Evolutionary conservation across 2,797 vertebrate species (phyloP), one percentile per base, ranked within the genome.

Genomic region (Catamblyrhynchus diadema): DNA sequence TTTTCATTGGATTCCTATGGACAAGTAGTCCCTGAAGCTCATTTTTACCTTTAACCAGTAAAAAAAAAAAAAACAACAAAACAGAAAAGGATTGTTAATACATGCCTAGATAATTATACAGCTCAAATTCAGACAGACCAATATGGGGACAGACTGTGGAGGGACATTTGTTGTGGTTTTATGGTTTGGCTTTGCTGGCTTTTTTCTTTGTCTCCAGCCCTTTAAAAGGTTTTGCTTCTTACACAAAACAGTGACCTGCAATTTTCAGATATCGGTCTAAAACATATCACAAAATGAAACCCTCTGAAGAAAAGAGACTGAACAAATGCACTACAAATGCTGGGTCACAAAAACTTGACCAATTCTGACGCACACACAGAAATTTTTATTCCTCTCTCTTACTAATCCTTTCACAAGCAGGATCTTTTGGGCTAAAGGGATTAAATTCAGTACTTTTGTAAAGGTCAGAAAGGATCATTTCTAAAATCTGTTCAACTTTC

Each of bases 391-490:
- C 15, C 12, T 24, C 25, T 54, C 65, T 64, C 48, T 84, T 45
- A 47, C 65, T 85, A 88, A 88, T 90, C 71, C 78, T 87, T 95
- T 73, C 67, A 71, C 60, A 73, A 82, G 71, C 73, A 91, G 65
- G 67, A 74, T 78, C 44, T 92, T 88, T 87, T 24, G 23, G 78
- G 78, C 88, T 87, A 89, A 92, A 92, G 44, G 45, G 60, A 95
- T 89, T 95, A 88, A 87, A 92, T 91, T 78, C 93, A 73, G 28
- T 78, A 74, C 64, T 82, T 95, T 48, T 81, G 30, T 87, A 92
- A 91, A 95, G 86, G 90, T 95, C 81, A 95, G 45, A 91, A 90
- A 80, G 39, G 54, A 87, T 19, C 25, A 25, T 78, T 93, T 92
- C 30, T 74, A 71, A 90, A 87, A 70, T 47, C 81, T 72, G 32